Evolutionary conservation across 2,113 vertebrate genomes (phyloP).

Genomic region (Pygoscelis antarcticus): DNA sequence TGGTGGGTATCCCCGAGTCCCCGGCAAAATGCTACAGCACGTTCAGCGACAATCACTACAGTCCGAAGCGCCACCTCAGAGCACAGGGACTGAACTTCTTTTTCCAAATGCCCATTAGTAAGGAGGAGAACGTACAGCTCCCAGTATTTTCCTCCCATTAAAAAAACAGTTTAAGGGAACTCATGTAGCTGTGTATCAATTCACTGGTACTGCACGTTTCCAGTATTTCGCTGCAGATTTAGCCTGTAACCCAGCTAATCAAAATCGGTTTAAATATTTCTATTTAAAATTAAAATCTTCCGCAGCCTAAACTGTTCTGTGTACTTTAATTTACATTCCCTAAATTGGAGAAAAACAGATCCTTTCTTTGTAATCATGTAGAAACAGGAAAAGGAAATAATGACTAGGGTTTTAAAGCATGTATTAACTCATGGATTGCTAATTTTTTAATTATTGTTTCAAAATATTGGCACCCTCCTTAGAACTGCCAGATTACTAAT

Average conservation of each 20-base stretch:
- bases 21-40: background rate
- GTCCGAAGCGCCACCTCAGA: background rate
- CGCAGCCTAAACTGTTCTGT: slow-evolving; percentile 53
- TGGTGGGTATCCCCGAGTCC: background rate
- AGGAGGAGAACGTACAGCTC: slow-evolving; percentile 16
- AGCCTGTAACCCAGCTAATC: slow-evolving; percentile 62
- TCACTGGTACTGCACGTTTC: slow-evolving; percentile 4
- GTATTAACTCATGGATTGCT: slow-evolving; percentile 69
- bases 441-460: slow-evolving; percentile 68
- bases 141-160: background rate
- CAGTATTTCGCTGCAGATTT: slow-evolving; percentile 41
- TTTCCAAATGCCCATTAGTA: slow-evolving; percentile 6
- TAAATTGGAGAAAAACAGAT: slow-evolving; percentile 51
- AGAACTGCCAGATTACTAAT: slow-evolving; percentile 65
- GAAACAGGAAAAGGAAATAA: slow-evolving; percentile 76
- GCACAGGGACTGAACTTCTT: background rate
- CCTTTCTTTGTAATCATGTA: slow-evolving; percentile 67
- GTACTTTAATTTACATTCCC: slow-evolving; percentile 55
- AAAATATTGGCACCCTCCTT: slow-evolving; percentile 55
- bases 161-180: slow-evolving; percentile 11
- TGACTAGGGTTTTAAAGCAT: slow-evolving; percentile 63
- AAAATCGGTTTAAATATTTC: slow-evolving; percentile 61
- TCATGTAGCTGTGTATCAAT: slow-evolving; percentile 29
- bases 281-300: slow-evolving; percentile 75
- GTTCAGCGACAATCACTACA: background rate